phyloP scores from a whole-genome alignment of 2,797 vertebrate genomes.

The Leptatherina wallacei region DNA sequence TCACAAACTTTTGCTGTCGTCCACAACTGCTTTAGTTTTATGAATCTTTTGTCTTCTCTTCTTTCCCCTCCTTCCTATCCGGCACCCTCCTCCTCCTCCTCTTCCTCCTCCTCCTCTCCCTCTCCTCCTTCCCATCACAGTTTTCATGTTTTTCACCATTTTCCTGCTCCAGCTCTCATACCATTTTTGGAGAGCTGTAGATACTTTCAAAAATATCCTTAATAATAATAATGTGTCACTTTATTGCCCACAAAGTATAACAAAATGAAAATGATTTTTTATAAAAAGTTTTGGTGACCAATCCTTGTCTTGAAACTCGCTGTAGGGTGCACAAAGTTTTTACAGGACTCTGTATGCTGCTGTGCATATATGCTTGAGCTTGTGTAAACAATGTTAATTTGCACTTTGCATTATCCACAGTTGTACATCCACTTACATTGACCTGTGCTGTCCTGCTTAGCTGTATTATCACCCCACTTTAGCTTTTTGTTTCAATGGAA shows the following conservation, averaged over 20 bases:
- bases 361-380: neutral
- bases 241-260: neutral
- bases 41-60: slow-evolving; percentile 78
- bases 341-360: neutral
- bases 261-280: neutral
- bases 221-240: too few relatives aligned
- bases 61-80: slow-evolving; percentile 70
- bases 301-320: neutral
- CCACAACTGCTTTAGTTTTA: slow-evolving; percentile 75
- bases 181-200: neutral
- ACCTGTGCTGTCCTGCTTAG: neutral
- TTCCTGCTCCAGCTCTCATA: neutral
- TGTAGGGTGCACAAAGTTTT: neutral
- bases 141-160: slow-evolving; percentile 50
- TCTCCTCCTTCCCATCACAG: slow-evolving; percentile 50
- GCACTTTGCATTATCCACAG: neutral
- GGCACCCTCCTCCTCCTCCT: slow-evolving; percentile 50
- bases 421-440: neutral
- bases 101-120: slow-evolving; percentile 40
- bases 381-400: neutral
- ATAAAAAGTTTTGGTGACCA: too few relatives aligned
- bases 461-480: slow-evolving; percentile 10
- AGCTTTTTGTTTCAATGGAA: neutral
- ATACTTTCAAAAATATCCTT: neutral
- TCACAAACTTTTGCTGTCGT: slow-evolving; percentile 80